Evolutionary conservation across 2,888 invertebrate genomes (phyloP), one percentile per base, ranked within the genome.

Genomic region (Fragum fragum): DNA sequence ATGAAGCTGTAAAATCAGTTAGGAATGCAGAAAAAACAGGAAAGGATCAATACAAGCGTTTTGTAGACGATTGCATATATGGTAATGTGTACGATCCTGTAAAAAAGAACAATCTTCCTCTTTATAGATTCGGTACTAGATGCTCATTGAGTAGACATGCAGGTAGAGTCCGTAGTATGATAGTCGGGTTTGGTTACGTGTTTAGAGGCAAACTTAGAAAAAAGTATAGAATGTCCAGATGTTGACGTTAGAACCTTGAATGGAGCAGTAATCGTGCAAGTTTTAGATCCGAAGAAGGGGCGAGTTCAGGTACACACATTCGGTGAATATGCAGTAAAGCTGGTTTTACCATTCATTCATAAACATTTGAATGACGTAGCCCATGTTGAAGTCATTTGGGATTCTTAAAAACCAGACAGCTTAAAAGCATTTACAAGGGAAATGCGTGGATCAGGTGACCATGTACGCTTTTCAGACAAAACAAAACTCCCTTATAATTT

Each of bases 41-140:
- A 16, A 39, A 68, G 32, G 52, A 42, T 26, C 76, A 73, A 32
- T 76, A 68, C 39, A 57, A 61, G 18, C 53, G 9, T 6, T 80
- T 66, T 66, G 29, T 73, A 1, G 23, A 42, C 14, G 72, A 73
- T 26, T 28, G 47, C 16, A 26, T 72, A 5, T 61, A 28, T 16
- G 55, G 23, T 21, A 21, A 72, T 29, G 11, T 72, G 16, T 57
- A 72, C 32, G 55, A 72, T 9, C 29, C 72, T 6, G 29, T 72
- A 14, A 57, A 29, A 14, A 72, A 72, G 28, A 32, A 53, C 32
- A 55, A 72, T 28, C 36, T 72, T 7, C 9, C 6, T 18, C 21
- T 53, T 6, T 55, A 55, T 57, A 39, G 16, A 23, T 39, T 39
- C 3, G 32, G 68, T n/a, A 26, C 16, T 14, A 23, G 21, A 3